phyloP scores from a whole-genome alignment of 1,140 invertebrate genomes.

The Drosophila rufa region DNA sequence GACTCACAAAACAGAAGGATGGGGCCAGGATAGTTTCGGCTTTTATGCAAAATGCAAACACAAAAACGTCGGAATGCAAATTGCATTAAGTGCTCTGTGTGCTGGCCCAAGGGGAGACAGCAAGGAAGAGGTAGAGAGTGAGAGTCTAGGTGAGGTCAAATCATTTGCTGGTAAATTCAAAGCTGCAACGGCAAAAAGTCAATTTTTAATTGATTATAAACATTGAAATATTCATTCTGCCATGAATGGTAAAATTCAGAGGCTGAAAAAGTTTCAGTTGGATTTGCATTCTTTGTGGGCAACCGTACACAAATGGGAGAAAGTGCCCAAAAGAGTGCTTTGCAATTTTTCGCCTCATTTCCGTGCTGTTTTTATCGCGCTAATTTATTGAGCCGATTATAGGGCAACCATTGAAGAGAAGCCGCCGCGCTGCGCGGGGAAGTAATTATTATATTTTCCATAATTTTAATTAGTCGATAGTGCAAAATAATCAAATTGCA shows the following conservation, averaged over 20 bases:
- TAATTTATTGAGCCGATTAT: constrained; percentile 61
- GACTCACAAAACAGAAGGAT: neutral
- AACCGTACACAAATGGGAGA: constrained; percentile 6
- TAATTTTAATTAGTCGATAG: constrained; percentile 64
- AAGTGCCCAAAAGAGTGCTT: constrained; percentile 28
- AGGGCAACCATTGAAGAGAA: constrained; percentile 20
- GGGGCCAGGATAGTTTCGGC: constrained; percentile 29
- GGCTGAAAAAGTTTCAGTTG: constrained; percentile 35
- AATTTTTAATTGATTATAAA: constrained; percentile 56
- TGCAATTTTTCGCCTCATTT: constrained; percentile 50
- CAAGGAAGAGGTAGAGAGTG: neutral
- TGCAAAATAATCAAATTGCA: constrained; percentile 52
- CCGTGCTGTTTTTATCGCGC: constrained; percentile 35
- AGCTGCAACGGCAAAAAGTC: constrained; percentile 40
- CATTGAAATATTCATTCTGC: constrained; percentile 41
- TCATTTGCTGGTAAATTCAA: constrained; percentile 37
- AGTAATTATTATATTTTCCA: constrained; percentile 58
- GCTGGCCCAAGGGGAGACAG: constrained; percentile 8
- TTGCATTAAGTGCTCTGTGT: constrained; percentile 65
- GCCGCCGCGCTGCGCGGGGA: neutral
- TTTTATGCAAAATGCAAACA: constrained; percentile 51
- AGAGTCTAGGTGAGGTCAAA: constrained; percentile 43
- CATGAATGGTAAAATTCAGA: constrained; percentile 1
- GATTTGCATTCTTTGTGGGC: constrained; percentile 37
- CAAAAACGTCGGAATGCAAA: constrained; percentile 66